Evolutionary conservation across 2,888 invertebrate genomes (phyloP).

Genomic region (Metalampra italica): DNA sequence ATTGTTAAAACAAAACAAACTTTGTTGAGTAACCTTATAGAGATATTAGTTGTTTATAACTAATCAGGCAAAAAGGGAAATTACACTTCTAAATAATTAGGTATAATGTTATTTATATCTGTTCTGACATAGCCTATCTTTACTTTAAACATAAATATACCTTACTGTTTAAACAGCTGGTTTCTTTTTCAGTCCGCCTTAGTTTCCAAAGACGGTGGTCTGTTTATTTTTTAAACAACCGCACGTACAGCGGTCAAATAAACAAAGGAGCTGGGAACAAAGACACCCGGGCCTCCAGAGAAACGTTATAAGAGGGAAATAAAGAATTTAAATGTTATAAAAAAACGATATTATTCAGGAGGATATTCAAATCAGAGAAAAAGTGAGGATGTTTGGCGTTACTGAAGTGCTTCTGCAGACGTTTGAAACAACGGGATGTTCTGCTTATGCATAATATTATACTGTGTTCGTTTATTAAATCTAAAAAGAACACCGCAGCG

Average conservation of each 20-base stretch:
- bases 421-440: too few species aligned
- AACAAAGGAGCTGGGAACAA: slow-evolving; percentile 1
- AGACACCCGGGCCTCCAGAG: background rate
- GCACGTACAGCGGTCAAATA: slow-evolving; percentile 1
- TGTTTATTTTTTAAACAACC: slow-evolving; percentile 4
- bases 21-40: too few species aligned
- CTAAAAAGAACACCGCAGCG: too few species aligned
- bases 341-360: background rate
- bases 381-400: background rate
- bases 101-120: too few species aligned
- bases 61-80: too few species aligned
- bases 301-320: slow-evolving; percentile 1
- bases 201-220: slow-evolving; percentile 5
- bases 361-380: background rate
- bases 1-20: too few species aligned
- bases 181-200: background rate
- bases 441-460: too few species aligned
- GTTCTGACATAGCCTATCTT: too few species aligned
- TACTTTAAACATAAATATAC: background rate
- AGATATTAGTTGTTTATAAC: too few species aligned
- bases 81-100: too few species aligned
- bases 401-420: background rate
- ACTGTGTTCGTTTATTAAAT: too few species aligned
- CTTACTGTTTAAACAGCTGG: background rate
- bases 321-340: background rate